Percentiles rank a stretch among this genome's conserved stretches.
Conservation (phyloP, 2,797 vertebrate genomes). For the Coendou prehensilis region DNA sequence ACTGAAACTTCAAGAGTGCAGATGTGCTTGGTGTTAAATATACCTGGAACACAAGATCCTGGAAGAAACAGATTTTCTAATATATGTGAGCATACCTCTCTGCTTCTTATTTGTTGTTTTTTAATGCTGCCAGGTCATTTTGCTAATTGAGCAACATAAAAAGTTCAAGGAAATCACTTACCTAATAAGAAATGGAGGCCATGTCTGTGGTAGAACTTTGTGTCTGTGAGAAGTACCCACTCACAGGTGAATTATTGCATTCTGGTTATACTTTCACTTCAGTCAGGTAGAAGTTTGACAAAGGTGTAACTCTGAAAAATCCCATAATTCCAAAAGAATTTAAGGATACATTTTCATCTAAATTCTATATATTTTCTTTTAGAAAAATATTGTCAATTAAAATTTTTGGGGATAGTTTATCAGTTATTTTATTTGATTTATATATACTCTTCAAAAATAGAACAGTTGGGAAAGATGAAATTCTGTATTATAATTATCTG, state of each 20-base stretch:
- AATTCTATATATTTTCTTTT: background rate
- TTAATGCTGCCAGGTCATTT: background rate
- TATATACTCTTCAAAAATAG: background rate
- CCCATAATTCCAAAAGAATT: background rate
- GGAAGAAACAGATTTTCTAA: background rate
- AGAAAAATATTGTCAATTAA: background rate
- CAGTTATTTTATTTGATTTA: background rate
- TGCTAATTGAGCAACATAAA: conserved; percentile 21
- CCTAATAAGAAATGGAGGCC: background rate
- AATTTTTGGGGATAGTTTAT: background rate
- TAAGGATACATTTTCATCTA: background rate
- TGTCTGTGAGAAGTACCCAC: background rate
- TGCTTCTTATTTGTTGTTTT: background rate
- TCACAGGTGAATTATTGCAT: background rate
- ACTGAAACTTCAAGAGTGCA: background rate
- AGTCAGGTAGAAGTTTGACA: background rate
- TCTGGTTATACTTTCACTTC: background rate
- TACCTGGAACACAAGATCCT: background rate
- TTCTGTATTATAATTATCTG: background rate
- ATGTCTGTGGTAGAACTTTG: background rate
- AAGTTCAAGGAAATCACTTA: background rate
- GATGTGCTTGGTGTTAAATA: background rate
- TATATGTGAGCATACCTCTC: background rate
- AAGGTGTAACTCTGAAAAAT: background rate
- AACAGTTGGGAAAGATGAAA: background rate